Base-by-base conservation (phyloP, 2,888 invertebrate genomes). In the Punctoribates punctum region DNA sequence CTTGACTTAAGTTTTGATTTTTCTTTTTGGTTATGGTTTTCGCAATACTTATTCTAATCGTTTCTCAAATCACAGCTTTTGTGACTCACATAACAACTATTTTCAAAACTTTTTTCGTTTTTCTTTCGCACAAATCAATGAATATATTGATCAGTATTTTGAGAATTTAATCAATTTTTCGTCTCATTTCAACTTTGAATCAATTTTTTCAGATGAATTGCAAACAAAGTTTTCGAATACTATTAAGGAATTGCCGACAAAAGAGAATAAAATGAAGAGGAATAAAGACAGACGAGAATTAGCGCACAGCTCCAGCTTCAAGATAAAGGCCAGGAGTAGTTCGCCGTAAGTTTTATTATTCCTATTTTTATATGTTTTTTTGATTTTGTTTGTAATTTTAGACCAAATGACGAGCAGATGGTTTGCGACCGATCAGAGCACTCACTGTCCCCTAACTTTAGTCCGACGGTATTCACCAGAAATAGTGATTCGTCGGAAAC, bases 181-280 rank as follows among this genome's bases (percentile, higher is more conserved):
- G 25, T 23, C 23, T 60, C 13, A 3, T 60, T 60, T 29, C 3
- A 17, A 29, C 1, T 60, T 60, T 60, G 34, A 34, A 5, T 60
- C 8, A 15, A 29, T 60, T 1, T 29, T 60, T 60, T 8, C 38
- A 42, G 67, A 67, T 67, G 38, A 67, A 38, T 20, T 67, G n/a
- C 67, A 42, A 6, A 23, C 67, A 20, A 38, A 11, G 20, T 23
- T 42, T 20, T 42, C 67, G 13, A 65, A 34, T 38, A 42, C 67
- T 1, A 42, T 67, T 13, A 79, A 79, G 57, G 79, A 79, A 65
- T 74, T 79, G 29, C 79, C 79, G 0, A 79, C 79, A 15, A 77
- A 75, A 72, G 77, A 76, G 65, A 70, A 77, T 25, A 79, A 79
- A 74, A 73, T 79, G 57, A 79, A 78, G 77, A 73, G 79, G 67